These are phyloP conservation scores for Pseudomyrmex concolor DNA, from an alignment of 1,140 invertebrate species.

Conservation along the genomic window DNA sequence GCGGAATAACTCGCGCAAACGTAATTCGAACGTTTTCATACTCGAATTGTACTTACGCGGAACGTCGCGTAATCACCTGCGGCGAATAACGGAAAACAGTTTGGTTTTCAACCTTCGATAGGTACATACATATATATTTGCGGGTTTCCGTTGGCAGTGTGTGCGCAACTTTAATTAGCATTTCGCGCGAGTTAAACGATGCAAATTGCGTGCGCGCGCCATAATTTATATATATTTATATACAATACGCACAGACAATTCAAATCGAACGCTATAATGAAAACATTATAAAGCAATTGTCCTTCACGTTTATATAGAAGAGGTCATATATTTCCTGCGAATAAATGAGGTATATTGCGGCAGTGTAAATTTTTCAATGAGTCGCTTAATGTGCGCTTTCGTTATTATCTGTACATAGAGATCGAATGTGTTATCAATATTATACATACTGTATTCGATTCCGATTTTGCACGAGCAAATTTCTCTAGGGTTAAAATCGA, in stretches of 20 bases:
- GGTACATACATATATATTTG: neutral
- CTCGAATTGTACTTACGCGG: conserved; percentile 10
- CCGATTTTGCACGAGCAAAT: too few relatives aligned
- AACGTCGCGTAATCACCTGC: neutral
- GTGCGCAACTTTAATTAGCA: conserved; percentile 27
- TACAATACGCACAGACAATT: neutral
- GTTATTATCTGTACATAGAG: neutral
- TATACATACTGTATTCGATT: too few relatives aligned
- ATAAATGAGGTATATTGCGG: neutral
- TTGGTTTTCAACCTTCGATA: neutral
- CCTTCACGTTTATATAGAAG: too few relatives aligned
- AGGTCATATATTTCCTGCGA: neutral
- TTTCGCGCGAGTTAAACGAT: neutral
- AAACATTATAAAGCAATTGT: conserved; percentile 4
- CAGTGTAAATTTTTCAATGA: neutral
- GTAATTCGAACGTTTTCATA: conserved; percentile 52
- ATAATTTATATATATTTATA: neutral
- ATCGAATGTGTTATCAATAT: neutral
- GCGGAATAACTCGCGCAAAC: conserved; percentile 34
- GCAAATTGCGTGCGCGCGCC: neutral
- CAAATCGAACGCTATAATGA: conserved; percentile 11
- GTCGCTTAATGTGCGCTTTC: neutral
- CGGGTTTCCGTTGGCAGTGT: too few relatives aligned
- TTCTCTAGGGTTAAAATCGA: too few relatives aligned
- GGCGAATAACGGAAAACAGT: neutral